phyloP scores from a whole-genome alignment of 2,888 invertebrate genomes.

The Pelosia muscerda region DNA sequence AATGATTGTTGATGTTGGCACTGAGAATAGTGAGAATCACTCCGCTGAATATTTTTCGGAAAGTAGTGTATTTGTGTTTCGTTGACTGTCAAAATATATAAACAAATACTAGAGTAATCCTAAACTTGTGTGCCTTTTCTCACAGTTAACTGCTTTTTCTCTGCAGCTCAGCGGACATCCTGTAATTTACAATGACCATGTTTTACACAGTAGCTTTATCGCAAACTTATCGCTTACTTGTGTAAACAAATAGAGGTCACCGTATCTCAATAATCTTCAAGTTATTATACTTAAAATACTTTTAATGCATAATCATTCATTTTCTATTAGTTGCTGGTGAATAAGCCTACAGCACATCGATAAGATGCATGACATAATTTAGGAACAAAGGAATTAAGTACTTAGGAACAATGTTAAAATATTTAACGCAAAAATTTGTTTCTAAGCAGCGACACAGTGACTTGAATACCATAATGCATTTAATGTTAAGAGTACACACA shows the following conservation, averaged over 20 bases:
- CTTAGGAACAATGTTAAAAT: conserved; percentile 31
- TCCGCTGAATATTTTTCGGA: neutral
- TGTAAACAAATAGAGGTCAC: neutral
- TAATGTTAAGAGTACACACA: conserved; percentile 63
- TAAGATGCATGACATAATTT: conserved; percentile 18
- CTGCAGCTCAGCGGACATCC: neutral
- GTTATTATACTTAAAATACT: neutral
- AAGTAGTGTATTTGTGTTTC: neutral
- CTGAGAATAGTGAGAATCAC: neutral
- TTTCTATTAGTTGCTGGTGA: neutral
- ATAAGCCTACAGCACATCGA: neutral
- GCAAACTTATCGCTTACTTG: neutral
- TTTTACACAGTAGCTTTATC: neutral
- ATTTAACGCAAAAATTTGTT: conserved; percentile 50
- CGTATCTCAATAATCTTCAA: neutral
- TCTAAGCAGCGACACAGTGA: conserved; percentile 60
- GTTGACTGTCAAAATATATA: neutral
- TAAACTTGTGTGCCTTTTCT: neutral
- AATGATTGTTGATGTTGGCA: neutral
- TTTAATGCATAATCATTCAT: conserved; percentile 4
- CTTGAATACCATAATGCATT: conserved; percentile 63
- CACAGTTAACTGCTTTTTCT: neutral
- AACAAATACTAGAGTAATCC: neutral
- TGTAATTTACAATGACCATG: neutral
- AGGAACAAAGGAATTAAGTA: conserved; percentile 35